A percentile compares a stretch with the other conserved stretches of the same genome.
Evolutionary conservation across 2,888 invertebrate species (phyloP).

Genomic region (Heliconius erato): DNA sequence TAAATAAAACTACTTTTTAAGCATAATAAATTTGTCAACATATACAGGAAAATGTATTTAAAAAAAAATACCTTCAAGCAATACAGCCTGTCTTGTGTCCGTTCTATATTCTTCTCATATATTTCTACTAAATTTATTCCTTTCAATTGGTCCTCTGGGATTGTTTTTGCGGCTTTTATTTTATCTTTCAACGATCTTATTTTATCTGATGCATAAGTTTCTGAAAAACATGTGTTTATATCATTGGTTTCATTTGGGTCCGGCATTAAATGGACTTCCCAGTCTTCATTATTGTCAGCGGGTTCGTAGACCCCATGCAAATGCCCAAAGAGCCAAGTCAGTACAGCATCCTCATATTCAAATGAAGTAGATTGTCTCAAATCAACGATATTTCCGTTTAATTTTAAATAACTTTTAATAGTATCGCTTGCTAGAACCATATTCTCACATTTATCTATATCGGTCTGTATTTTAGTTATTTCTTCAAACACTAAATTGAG

Average conservation of each 20-base stretch:
- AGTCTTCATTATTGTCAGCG: constrained; percentile 57
- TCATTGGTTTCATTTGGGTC: constrained; percentile 56
- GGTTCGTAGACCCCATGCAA: constrained; percentile 56
- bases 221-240: constrained; percentile 75
- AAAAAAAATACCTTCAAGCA: constrained; percentile 70
- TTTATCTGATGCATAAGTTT: constrained; percentile 69
- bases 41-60: not conserved
- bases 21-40: no score
- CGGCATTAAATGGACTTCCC: constrained; percentile 60
- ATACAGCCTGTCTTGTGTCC: constrained; percentile 64
- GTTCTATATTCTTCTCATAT: constrained; percentile 65
- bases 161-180: constrained; percentile 69
- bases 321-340: constrained; percentile 73
- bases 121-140: constrained; percentile 65
- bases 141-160: constrained; percentile 61
- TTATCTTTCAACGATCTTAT: constrained; percentile 72
- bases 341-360: constrained; percentile 64
- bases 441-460: constrained; percentile 76
- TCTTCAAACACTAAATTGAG: constrained; percentile 69
- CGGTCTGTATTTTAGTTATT: constrained; percentile 72
- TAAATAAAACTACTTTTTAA: no score
- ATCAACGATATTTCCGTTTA: constrained; percentile 59
- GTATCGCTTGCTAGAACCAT: constrained; percentile 69
- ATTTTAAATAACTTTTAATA: constrained; percentile 66
- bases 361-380: constrained; percentile 55